Evolutionary conservation across 2,113 vertebrate species (phyloP).

Genomic region (Antennarius striatus): DNA sequence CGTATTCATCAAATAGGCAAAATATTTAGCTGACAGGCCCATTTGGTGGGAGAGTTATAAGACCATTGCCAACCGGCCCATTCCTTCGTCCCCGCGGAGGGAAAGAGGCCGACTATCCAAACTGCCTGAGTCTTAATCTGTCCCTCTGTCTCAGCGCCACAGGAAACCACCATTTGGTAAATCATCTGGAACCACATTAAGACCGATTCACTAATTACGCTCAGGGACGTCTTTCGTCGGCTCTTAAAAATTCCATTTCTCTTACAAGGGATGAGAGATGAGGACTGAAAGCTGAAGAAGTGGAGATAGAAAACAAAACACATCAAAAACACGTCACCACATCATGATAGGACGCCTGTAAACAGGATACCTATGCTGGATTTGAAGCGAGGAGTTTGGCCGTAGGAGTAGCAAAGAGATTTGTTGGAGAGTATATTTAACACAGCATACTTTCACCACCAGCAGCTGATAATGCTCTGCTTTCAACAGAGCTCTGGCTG

Average conservation of each 20-base stretch:
- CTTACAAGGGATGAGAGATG: constrained; percentile 55
- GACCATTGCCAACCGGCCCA: constrained; percentile 73
- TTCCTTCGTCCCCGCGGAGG: constrained; percentile 66
- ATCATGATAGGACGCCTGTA: constrained; percentile 48
- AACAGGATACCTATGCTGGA: constrained; percentile 57
- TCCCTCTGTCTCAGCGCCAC: constrained; percentile 73
- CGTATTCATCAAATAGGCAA: constrained; percentile 83
- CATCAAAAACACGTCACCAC: constrained; percentile 43
- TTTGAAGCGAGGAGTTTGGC: constrained; percentile 60
- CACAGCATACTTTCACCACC: constrained; percentile 66
- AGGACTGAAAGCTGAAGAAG: constrained; percentile 31
- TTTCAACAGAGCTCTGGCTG: constrained; percentile 62
- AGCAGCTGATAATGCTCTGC: constrained; percentile 55
- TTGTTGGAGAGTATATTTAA: constrained; percentile 58
- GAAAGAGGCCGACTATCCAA: constrained; percentile 74
- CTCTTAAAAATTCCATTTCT: constrained; percentile 72
- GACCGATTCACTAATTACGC: constrained; percentile 78
- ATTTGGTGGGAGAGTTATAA: constrained; percentile 81
- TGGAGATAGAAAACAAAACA: constrained; percentile 42
- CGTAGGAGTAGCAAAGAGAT: constrained; percentile 43
- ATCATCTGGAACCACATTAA: constrained; percentile 80
- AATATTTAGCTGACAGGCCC: constrained; percentile 84
- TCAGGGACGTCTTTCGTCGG: constrained; percentile 72
- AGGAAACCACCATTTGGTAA: constrained; percentile 80
- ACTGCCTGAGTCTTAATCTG: constrained; percentile 75